Conservation (phyloP, 1,140 invertebrate species). For the Potamilus streckersoni region DNA sequence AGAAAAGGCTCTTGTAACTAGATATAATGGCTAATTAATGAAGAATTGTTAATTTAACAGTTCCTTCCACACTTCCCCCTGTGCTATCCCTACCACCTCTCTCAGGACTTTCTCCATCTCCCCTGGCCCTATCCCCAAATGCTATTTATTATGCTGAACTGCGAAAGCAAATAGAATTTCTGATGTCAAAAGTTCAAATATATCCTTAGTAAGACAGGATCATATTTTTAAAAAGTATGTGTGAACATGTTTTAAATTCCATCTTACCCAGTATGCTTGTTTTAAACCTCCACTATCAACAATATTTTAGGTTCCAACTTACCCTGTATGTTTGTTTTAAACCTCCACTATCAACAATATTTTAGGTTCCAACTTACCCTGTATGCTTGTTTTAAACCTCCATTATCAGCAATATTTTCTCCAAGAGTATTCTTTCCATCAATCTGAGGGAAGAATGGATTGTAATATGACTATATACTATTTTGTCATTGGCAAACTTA, state of each 20-base stretch:
- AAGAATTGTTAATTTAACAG: too few species aligned
- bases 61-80: too few species aligned
- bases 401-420: conserved; percentile 79
- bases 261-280: conserved; percentile 71
- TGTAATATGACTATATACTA: too few species aligned
- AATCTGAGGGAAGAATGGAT: conserved; percentile 67
- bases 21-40: too few species aligned
- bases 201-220: neutral
- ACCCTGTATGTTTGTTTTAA: conserved; percentile 75
- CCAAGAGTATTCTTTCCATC: conserved; percentile 77
- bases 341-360: conserved; percentile 77
- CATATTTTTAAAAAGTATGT: too few species aligned
- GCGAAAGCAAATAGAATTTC: too few species aligned
- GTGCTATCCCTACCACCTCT: too few species aligned
- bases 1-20: too few species aligned
- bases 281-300: conserved; percentile 78
- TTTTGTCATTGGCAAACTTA: conserved; percentile 76
- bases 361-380: conserved; percentile 65
- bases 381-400: conserved; percentile 75
- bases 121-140: too few species aligned
- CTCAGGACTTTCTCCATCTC: too few species aligned
- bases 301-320: conserved; percentile 68
- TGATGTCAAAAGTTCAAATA: neutral
- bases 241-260: neutral
- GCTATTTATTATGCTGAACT: too few species aligned